Percentiles rank a stretch among this genome's conserved stretches.
These are phyloP conservation scores for Arnoldichthys spilopterus DNA, from an alignment of 2,797 vertebrate species.

Conservation along the genomic window DNA sequence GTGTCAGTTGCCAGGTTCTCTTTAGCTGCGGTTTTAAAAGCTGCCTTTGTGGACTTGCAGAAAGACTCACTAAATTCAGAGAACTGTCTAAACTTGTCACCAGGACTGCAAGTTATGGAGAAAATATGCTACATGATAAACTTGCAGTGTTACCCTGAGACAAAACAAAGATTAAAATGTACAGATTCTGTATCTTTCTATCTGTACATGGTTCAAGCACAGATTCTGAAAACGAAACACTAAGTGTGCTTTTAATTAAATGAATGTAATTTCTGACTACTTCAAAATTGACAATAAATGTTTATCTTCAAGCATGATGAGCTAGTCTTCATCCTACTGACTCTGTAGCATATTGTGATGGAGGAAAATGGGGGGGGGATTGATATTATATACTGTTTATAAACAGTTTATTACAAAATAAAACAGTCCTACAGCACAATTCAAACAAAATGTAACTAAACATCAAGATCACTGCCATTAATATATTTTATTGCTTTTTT, in stretches of 20 bases:
- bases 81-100: conserved; percentile 34
- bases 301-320: no score
- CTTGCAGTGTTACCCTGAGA: neutral
- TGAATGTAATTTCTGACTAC: neutral
- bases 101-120: neutral
- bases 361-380: no score
- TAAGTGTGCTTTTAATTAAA: neutral
- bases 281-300: no score
- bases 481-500: conserved; percentile 11
- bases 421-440: no score
- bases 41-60: conserved; percentile 45
- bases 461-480: no score
- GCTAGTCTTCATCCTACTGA: no score
- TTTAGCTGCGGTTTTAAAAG: conserved; percentile 51
- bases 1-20: conserved; percentile 52
- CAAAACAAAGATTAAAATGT: neutral
- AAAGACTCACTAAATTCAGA: conserved; percentile 24
- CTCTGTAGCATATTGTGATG: no score
- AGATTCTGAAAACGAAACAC: neutral
- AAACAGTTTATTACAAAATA: no score
- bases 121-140: neutral
- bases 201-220: neutral
- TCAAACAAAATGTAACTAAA: no score
- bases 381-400: no score
- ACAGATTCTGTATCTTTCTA: neutral